Evolutionary conservation across 2,797 vertebrate genomes (phyloP), one percentile per base, ranked within the genome.

Genomic region (Momotus momota): DNA sequence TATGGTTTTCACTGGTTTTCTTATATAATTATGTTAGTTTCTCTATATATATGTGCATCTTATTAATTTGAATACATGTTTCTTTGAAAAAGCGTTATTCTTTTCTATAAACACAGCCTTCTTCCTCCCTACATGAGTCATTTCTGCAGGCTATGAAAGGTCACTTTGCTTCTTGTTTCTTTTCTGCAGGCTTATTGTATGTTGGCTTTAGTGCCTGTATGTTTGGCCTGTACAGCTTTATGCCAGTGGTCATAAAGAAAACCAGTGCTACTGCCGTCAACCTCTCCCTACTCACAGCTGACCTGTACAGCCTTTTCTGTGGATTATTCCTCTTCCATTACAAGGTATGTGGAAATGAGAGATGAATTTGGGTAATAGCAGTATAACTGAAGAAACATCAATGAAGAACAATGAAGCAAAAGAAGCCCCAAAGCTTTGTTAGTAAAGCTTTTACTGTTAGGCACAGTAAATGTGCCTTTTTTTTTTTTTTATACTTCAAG

Each of bases 161-260:
- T 66, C 41, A 93, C 26, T 9, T 49, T 84, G 18, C 25, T 46
- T 62, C 88, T 57, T 90, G 35, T 96, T 90, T 96, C 88, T 96
- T 31, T 91, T 58, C 93, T 41, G 3, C 96, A 99, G 99, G 99
- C 43, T 97, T 99, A 71, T 98, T 99, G 79, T 99, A 99, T 7
- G 97, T 99, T 4, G 99, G 98, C 73, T 99, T 99, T 90, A 99
- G 99, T 23, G 98, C 98, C 97, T 99, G 99, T 97, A 99, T 99
- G 99, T 99, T 99, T 88, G 98, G 98, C 88, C 98, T 99, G 67
- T 99, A 99, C 97, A 99, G 99, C 97, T 99, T 99, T 90, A 99
- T 99, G 99, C 99, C 99, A 5, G 98, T 99, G 61, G 99, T 99
- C 94, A 98, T 99, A 77, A 99, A 98, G 97, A 98, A 99, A 97